Evolutionary conservation across 2,113 vertebrate genomes (phyloP), one percentile per base, ranked within the genome.

Genomic region (Pteropus alecto): DNA sequence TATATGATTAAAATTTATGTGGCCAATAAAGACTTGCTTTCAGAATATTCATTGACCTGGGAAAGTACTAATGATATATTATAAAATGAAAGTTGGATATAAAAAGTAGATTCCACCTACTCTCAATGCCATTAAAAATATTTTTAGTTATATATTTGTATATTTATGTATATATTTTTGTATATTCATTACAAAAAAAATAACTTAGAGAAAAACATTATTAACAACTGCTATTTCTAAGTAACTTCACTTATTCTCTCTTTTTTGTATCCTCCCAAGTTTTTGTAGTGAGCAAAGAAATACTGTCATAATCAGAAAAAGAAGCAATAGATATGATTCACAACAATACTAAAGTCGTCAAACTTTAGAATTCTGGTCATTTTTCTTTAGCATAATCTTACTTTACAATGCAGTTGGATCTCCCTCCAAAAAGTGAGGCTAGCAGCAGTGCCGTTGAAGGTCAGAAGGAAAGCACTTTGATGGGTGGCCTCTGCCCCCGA

Each of bases 361-460:
- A 19, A 54, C 41, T 51, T 85, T 18, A 71, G 94, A 76, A 26
- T 54, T 24, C 7, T 33, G 41, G 22, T 61, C 22, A 41, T 73
- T 94, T 82, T 58, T 81, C 63, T 41, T 89, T 10, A 6, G n/a
- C 13, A 48, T 24, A 35, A 56, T 83, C 79, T 76, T 84, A 91
- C 35, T 63, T 76, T 24, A 56, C 73, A 46, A 12, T 24, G 13
- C 6, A 30, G 28, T 24, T 87, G 63, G 58, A 35, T 56, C 79
- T 67, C 12, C 21, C 35, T 56, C 61, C 0, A 0, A 76, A 82
- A 94, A 35, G 68, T 43, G 33, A 86, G 35, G 33, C 11, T 35
- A 30, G 16, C 61, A 41, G 21, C 21, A 15, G 6, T 2, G 33
- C 22, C 4, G 0, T 3, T 0, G 7, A 30, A 12, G 0, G 33